These are phyloP conservation scores for Parapristionchus giblindavisi DNA, from an alignment of 2,888 invertebrate species.

Conservation along the genomic window DNA sequence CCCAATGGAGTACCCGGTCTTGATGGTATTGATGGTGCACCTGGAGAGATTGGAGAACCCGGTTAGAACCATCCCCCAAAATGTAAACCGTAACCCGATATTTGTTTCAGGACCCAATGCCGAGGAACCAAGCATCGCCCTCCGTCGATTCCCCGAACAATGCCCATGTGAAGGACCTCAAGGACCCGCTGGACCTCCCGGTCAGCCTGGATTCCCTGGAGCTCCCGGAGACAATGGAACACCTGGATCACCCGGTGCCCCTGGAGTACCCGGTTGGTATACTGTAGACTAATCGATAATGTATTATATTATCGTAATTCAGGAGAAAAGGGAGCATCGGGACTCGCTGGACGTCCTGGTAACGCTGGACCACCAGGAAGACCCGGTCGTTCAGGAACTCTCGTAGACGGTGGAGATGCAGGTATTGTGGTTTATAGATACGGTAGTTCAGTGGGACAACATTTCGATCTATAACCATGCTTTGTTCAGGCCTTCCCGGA, in stretches of 20 bases:
- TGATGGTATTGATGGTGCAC: slow-evolving; percentile 27
- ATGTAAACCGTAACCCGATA: not conserved
- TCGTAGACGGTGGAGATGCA: slow-evolving; percentile 17
- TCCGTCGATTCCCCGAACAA: slow-evolving; percentile 26
- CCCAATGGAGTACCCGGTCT: slow-evolving; percentile 29
- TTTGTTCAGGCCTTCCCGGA: slow-evolving; percentile 24
- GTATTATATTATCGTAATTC: not conserved
- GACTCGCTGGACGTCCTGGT: slow-evolving; percentile 32
- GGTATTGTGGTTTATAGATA: too few species aligned
- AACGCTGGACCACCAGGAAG: slow-evolving; percentile 6
- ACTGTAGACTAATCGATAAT: not conserved
- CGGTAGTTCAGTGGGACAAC: too few species aligned
- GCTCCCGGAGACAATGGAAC: slow-evolving; percentile 24
- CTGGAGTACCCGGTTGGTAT: slow-evolving; percentile 11
- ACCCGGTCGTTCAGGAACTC: slow-evolving; percentile 36
- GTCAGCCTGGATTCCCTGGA: slow-evolving; percentile 35
- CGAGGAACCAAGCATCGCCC: slow-evolving; percentile 4
- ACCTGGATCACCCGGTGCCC: slow-evolving; percentile 27
- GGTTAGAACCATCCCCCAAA: slow-evolving; percentile 14
- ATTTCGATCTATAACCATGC: too few species aligned
- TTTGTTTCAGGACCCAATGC: slow-evolving; percentile 26
- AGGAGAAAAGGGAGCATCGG: slow-evolving; percentile 35
- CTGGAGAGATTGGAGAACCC: slow-evolving; percentile 37
- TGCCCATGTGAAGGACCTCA: slow-evolving; percentile 37
- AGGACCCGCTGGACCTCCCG: slow-evolving; percentile 26